These are phyloP conservation scores for Eupithecia inturbata DNA, from an alignment of 2,888 invertebrate genomes.

Conservation along the genomic window DNA sequence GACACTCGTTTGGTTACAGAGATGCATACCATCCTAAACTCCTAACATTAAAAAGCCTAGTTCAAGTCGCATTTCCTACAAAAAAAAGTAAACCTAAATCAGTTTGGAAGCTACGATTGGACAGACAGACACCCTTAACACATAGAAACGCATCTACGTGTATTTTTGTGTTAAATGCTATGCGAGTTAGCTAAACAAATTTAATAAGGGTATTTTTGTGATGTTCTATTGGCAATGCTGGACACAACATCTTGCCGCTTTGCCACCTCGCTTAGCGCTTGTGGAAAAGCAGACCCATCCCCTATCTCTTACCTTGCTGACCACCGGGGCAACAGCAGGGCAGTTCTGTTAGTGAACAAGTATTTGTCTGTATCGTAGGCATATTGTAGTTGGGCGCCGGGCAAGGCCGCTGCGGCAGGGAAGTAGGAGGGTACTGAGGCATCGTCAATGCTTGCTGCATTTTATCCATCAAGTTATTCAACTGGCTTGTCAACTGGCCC, in stretches of 20 bases:
- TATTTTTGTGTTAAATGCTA: too few relatives aligned
- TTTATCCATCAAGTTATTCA: constrained; percentile 52
- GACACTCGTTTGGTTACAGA: neutral
- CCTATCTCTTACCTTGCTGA: neutral
- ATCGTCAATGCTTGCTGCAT: constrained; percentile 47
- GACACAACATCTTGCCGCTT: neutral
- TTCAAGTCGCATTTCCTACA: neutral
- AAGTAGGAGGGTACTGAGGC: too few relatives aligned
- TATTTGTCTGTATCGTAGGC: neutral
- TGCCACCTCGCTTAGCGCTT: neutral
- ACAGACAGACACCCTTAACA: too few relatives aligned
- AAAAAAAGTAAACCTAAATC: neutral
- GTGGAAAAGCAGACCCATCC: neutral
- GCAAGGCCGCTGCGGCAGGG: too few relatives aligned
- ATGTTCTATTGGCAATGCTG: neutral
- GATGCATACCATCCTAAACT: neutral
- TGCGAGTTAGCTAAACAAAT: too few relatives aligned
- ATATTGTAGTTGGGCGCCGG: neutral
- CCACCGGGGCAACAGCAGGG: neutral
- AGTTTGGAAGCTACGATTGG: too few relatives aligned
- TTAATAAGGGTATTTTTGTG: too few relatives aligned
- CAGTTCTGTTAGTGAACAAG: neutral
- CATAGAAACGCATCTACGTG: too few relatives aligned
- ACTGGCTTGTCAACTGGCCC: constrained; percentile 54
- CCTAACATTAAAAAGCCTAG: neutral